These are phyloP conservation scores for Melitaea cinxia DNA, from an alignment of 1,140 invertebrate species.

Conservation along the genomic window DNA sequence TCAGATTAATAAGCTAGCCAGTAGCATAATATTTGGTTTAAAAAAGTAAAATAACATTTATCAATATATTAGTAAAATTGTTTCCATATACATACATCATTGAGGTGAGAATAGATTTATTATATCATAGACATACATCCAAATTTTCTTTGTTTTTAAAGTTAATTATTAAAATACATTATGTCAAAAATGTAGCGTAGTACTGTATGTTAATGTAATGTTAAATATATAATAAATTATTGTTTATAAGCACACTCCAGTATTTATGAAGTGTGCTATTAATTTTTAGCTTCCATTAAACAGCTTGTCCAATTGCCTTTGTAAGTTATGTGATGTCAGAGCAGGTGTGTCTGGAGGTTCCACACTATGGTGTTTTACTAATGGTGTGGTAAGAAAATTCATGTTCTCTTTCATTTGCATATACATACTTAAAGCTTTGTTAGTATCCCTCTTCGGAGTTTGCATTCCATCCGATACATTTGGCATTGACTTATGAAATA, in stretches of 20 bases:
- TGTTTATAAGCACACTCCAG: slow-evolving; percentile 3
- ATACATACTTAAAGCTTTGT: slow-evolving; percentile 60
- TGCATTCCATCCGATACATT: slow-evolving; percentile 48
- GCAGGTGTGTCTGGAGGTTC: slow-evolving; percentile 55
- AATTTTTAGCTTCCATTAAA: slow-evolving; percentile 46
- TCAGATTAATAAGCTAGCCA: slow-evolving; percentile 16
- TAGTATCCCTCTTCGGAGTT: slow-evolving; percentile 47
- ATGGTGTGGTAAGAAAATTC: slow-evolving; percentile 67
- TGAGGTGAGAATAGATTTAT: too few relatives aligned
- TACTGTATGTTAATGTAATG: too few relatives aligned
- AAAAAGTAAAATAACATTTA: slow-evolving; percentile 3
- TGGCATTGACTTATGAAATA: slow-evolving; percentile 64
- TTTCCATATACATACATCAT: not conserved
- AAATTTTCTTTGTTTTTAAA: too few relatives aligned
- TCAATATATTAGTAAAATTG: slow-evolving; percentile 20
- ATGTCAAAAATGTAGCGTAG: not conserved
- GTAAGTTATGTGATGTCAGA: slow-evolving; percentile 66
- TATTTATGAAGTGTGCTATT: not conserved
- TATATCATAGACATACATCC: too few relatives aligned
- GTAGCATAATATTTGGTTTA: slow-evolving; percentile 23
- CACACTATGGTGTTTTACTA: slow-evolving; percentile 37
- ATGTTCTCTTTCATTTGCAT: slow-evolving; percentile 72
- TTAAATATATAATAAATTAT: not conserved
- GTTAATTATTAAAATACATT: too few relatives aligned
- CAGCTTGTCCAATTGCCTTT: slow-evolving; percentile 67